phyloP scores from a whole-genome alignment of 2,888 invertebrate genomes.

The Pimpla rufipes region DNA sequence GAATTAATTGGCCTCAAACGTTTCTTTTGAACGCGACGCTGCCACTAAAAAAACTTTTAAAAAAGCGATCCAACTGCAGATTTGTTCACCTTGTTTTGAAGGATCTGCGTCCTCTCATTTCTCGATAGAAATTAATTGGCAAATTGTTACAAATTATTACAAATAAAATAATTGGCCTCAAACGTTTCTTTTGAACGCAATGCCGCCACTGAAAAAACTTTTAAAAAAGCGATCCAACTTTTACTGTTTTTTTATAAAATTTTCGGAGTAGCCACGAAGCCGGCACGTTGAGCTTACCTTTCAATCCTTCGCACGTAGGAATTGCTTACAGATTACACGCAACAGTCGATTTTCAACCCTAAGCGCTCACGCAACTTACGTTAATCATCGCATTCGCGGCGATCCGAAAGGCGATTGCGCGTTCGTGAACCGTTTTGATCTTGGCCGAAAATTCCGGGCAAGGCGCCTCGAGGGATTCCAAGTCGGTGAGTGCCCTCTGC shows the following conservation, averaged over 20 bases:
- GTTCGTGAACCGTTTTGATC: slow-evolving; percentile 95
- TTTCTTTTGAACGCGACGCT: too few relatives aligned
- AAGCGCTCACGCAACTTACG: slow-evolving; percentile 87
- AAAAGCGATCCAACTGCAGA: background rate
- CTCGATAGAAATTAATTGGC: too few relatives aligned
- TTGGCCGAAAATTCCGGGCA: slow-evolving; percentile 89
- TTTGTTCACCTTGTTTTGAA: background rate
- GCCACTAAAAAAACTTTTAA: too few relatives aligned
- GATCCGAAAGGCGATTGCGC: slow-evolving; percentile 97
- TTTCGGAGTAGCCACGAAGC: background rate
- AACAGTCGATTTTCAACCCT: background rate
- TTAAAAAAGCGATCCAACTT: background rate
- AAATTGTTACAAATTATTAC: too few relatives aligned
- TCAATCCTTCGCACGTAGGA: background rate
- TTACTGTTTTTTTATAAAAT: background rate
- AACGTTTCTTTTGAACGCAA: too few relatives aligned
- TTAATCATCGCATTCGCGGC: slow-evolving; percentile 99
- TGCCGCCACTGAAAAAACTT: too few relatives aligned
- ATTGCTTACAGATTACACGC: background rate
- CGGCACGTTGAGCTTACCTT: too few relatives aligned
- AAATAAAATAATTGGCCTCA: too few relatives aligned
- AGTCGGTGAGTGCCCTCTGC: slow-evolving; percentile 92
- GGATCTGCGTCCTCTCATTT: too few relatives aligned
- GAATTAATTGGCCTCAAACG: too few relatives aligned
- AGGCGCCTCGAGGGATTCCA: slow-evolving; percentile 88